phyloP scores from a whole-genome alignment of 2,113 vertebrate genomes.

The Macaca fascicularis region DNA sequence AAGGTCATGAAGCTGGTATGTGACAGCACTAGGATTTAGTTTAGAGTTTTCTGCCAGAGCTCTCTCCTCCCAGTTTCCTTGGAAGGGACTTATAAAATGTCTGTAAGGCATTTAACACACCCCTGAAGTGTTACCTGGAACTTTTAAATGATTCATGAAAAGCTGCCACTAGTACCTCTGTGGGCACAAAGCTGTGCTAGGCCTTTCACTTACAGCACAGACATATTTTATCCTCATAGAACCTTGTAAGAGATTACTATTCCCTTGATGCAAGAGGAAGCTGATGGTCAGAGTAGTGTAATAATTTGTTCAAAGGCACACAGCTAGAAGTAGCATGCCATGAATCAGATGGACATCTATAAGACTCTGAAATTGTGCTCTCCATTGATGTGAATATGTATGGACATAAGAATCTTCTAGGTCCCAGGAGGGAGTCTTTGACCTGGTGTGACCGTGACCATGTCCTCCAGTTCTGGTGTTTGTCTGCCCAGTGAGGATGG shows the following conservation, averaged over 20 bases:
- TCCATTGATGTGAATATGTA: not conserved
- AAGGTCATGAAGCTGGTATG: not conserved
- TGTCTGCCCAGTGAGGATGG: not conserved
- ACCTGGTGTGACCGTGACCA: not conserved
- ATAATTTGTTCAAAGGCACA: constrained; percentile 27
- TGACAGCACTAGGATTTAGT: not conserved
- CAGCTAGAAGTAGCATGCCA: not conserved
- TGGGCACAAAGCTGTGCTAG: not conserved
- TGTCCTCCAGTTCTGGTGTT: not conserved
- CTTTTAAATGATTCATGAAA: not conserved
- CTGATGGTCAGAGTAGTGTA: constrained; percentile 15
- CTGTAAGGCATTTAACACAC: not conserved
- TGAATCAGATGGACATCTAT: not conserved
- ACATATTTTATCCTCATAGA: not conserved
- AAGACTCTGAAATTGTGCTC: not conserved
- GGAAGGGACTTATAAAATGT: constrained; percentile 13
- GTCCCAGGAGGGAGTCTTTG: not conserved
- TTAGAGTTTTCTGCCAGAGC: not conserved
- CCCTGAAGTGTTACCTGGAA: not conserved
- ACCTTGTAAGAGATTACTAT: not conserved
- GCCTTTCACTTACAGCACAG: not conserved
- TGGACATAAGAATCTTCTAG: not conserved
- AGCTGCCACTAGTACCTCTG: not conserved
- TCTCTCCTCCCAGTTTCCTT: not conserved
- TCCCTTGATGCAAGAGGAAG: not conserved